Conservation (phyloP, 2,888 invertebrate species). For the Lottia gigantea region DNA sequence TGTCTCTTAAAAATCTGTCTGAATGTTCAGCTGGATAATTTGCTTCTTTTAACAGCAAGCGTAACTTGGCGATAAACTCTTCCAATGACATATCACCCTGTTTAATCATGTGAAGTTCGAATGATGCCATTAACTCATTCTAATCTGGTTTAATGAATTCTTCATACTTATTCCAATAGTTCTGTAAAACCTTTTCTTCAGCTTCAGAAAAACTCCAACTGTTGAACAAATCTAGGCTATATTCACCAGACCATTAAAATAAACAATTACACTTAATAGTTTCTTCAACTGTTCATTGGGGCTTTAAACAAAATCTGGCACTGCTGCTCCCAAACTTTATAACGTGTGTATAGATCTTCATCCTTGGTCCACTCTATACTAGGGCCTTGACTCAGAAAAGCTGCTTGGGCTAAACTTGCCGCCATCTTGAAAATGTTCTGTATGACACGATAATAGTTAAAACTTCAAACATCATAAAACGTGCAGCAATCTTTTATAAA, state of each 20-base stretch:
- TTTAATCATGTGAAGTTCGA: background rate
- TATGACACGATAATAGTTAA: too few relatives aligned
- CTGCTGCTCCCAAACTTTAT: too few relatives aligned
- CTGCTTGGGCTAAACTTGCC: background rate
- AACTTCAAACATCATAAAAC: too few relatives aligned
- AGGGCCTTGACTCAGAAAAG: background rate
- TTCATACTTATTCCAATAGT: background rate
- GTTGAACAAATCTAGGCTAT: background rate
- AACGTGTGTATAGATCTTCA: too few relatives aligned
- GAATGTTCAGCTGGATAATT: background rate
- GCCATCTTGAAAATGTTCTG: too few relatives aligned
- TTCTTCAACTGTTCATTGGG: too few relatives aligned
- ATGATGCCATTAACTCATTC: constrained; percentile 8
- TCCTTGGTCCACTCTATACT: background rate
- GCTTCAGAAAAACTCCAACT: too few relatives aligned
- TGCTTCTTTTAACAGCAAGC: background rate
- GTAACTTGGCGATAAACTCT: background rate
- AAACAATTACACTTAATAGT: background rate
- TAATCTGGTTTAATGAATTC: constrained; percentile 1
- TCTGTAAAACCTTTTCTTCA: too few relatives aligned
- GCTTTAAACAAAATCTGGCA: too few relatives aligned
- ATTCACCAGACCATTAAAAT: background rate
- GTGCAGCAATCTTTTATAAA: too few relatives aligned
- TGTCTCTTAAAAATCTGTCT: background rate
- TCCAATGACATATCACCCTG: background rate